Base-by-base conservation (phyloP, 1,140 invertebrate species). In the Phenacoccus solenopsis region DNA sequence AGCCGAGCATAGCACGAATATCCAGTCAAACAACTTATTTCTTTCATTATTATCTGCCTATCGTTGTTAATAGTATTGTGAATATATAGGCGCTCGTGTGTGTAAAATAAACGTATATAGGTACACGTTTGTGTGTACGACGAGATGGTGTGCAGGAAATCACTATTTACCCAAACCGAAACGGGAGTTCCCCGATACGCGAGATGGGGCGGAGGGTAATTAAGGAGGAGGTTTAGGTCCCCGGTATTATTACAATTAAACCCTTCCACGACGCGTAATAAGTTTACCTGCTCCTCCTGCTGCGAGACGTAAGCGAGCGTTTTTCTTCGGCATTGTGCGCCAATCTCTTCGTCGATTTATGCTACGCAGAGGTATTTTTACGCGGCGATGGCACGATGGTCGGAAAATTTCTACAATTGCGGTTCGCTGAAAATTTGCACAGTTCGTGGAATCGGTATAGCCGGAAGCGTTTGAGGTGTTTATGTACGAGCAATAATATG, bases 21-120 rank as follows among this genome's bases (percentile, higher is more conserved):
- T 64, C 59, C 59, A 64, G 59, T 64, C 59, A 64, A 64, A 64
- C 59, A 64, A 64, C 59, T 64, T 64, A 64, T 64, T 64, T 64
- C 59, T 64, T 64, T 27, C 25, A 25, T 64, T 27, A 64, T 64
- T 64, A 64, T 64, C 25, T 24, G 59, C 59, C 59, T 64, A 64
- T 10, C 21, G 59, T 64, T 24, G 59, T 64, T 64, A 64, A 64
- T 64, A 64, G 59, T 64, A 64, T 64, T 64, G 59, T 64, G 59
- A 64, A 64, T 64, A 64, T 64, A 16, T 27, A n/a, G n/a, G 59
- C 59, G 59, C 21, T 20, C 25, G 21, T 64, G 59, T 64, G 59
- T 64, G 22, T 64, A 64, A 22, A 64, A 59, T 9, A 59, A 20
- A 59, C 4, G 21, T 59, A 59, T n/a, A 20, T 22, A 32, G 30